Evolutionary conservation across 2,888 invertebrate genomes (phyloP), one percentile per base, ranked within the genome.

Genomic region (Stenodera caucasica): DNA sequence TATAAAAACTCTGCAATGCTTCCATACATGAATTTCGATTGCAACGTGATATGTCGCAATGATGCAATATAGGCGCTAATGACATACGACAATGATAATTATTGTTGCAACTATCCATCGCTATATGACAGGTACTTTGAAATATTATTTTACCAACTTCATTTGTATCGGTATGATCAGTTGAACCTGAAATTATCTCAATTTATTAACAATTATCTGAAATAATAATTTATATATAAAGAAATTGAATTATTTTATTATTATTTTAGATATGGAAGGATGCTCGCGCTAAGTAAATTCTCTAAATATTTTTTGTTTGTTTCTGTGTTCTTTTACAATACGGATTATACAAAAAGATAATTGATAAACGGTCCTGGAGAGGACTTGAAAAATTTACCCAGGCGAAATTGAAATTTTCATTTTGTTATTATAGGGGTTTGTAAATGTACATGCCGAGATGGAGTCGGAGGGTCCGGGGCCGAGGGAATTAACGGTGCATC

Each of bases 21-120:
- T 89, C 86, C 94, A 94, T 94, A 81, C 95, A 95, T 61, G 91
- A 90, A 76, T 92, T 91, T 66, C 92, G 85, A 78, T 91, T 90
- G 81, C 94, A 95, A 69, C 88, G 83, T 70, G 85, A 84, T 72
- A 84, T 81, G 75, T 92, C 91, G 78, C 95, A 95, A 79, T 90
- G 89, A 81, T 88, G 90, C 73, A 94, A 84, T 70, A 94, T 90
- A n/a, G 93, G 92, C 55, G 92, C 90, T 74, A 94, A 82, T 58
- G 91, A 86, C 71, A 85, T 84, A 77, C 88, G 87, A 79, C 94
- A 94, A 76, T 89, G 88, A 73, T 86, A 85, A 82, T 94, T 90
- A 80, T 89, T 90, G 81, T 92, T 91, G 82, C 90, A 92, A 63
- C 88, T 85, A 76, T 90, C 89, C 82, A 92, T 83, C 52, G 94